Evolutionary conservation across 2,888 invertebrate species (phyloP), one percentile per base, ranked within the genome.

Genomic region (Drosophila falleni): DNA sequence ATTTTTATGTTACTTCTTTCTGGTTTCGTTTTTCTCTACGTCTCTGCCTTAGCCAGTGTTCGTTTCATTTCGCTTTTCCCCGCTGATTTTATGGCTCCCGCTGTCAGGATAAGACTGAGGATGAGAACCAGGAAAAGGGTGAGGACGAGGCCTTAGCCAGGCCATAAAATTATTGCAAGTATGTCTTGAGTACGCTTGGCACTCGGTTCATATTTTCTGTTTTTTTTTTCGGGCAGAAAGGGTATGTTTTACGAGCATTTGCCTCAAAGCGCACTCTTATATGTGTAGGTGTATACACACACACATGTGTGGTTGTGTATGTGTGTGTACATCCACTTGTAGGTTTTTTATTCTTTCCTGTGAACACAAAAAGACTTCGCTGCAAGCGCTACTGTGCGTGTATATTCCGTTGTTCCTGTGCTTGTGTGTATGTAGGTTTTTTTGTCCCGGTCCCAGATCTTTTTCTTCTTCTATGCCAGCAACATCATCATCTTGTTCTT

Each of bases 161-260:
- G 81, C 84, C 84, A 86, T 85, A 85, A 85, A 85, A 84, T 86
- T 85, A 85, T 85, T 86, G 84, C 86, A 86, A 86, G 84, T 86
- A 85, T 85, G 84, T 86, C 84, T 85, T 85, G 86, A 85, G 84
- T 81, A 86, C 78, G 84, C 84, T 78, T 78, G 86, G 78, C 81
- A 84, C 84, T 86, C 81, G 78, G 81, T 78, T 75, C 80, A 71
- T 37, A 37, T 37, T 77, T 75, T 23, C 23, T 23, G 1, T 23
- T 4, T 23, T 23, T 23, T 23, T 62, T 77, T 80, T 70, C 60
- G 65, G 63, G 54, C 51, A 68, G 82, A 74, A 84, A 79, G 86
- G 86, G 86, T 84, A 85, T 85, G 69, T 83, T 84, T 83, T 83
- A 83, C 82, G 82, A 85, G 79, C 69, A 70, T 82, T 73, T 74